Evolutionary conservation across 2,113 vertebrate genomes (phyloP), one percentile per base, ranked within the genome.

Genomic region (Equus przewalskii): DNA sequence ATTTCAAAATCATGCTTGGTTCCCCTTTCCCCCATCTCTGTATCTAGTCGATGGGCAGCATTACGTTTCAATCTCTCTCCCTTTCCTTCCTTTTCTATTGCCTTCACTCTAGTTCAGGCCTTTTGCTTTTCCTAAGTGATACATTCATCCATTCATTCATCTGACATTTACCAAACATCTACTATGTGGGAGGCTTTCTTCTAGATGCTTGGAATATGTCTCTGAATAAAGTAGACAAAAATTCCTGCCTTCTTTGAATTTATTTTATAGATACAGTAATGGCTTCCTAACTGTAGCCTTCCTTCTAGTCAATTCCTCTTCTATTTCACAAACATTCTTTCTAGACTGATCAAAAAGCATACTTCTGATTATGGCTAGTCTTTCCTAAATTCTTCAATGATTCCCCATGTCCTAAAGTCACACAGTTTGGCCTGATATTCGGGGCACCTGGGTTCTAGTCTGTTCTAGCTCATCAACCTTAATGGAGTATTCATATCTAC

Each of bases 161-260:
- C 19, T 62, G 58, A 58, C 73, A 72, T 3, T 90, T 65, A 83
- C 70, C 58, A 80, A 83, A 67, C 9, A n/a, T 44, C 33, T 90
- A 6, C 26, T 89, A 15, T 75, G 2, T 73, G 7, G 33, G 54
- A 72, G 19, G 49, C 5, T 56, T 86, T 96, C 21, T 82, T 58
- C 65, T 67, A 70, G 3, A n/a, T 64, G 36, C 6, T 56, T 81
- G 28, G 18, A 36, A 49, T 26, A 87, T 3, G 49, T 56, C 33
- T 73, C 54, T 85, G 51, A 89, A 69, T n/a, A 84, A 89, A 58
- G 44, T 16, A 79, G 70, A 82, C n/a, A 92, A 94, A 80, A 76
- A 69, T 2, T 26, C 10, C 4, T 62, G 14, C 13, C 36, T 76
- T 80, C 36, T 56, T 67, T 19, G 19, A 62, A 36, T 65, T 85